phyloP scores from a whole-genome alignment of 1,140 invertebrate genomes.

The Varroa destructor region DNA sequence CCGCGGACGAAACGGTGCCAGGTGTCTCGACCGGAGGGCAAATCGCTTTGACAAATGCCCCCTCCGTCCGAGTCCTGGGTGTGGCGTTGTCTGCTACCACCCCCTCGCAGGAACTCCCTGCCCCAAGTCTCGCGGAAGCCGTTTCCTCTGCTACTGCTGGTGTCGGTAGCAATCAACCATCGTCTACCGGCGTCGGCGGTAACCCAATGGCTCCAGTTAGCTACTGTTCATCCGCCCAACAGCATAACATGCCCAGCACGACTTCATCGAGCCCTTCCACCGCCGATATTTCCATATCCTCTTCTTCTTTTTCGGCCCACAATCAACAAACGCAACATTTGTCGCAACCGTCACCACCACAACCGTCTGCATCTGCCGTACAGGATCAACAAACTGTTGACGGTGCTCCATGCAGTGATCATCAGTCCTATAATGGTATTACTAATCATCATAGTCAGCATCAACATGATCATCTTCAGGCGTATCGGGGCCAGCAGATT shows the following conservation, averaged over 20 bases:
- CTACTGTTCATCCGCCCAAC: not conserved
- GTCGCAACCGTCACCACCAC: not conserved
- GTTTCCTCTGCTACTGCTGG: not conserved
- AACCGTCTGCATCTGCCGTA: not conserved
- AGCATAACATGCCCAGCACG: slow-evolving; percentile 6
- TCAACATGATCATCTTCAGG: too few species aligned
- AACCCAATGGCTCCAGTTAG: not conserved
- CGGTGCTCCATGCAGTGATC: too few species aligned
- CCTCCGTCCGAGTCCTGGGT: not conserved
- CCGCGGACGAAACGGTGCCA: slow-evolving; percentile 31
- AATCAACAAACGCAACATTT: not conserved
- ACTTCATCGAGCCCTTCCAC: too few species aligned
- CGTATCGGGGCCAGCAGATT: too few species aligned
- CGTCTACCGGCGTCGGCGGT: too few species aligned
- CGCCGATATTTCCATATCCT: not conserved
- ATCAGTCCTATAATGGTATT: too few species aligned
- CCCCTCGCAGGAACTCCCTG: slow-evolving; percentile 7
- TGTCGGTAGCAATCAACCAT: not conserved
- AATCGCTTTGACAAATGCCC: not conserved
- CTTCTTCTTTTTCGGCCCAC: not conserved
- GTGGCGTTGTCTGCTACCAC: slow-evolving; percentile 16
- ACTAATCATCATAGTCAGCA: too few species aligned
- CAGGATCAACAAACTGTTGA: too few species aligned
- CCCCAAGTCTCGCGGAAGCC: slow-evolving; percentile 25
- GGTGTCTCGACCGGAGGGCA: slow-evolving; percentile 8